phyloP scores from a whole-genome alignment of 2,888 invertebrate species.

The Eupithecia insigniata region DNA sequence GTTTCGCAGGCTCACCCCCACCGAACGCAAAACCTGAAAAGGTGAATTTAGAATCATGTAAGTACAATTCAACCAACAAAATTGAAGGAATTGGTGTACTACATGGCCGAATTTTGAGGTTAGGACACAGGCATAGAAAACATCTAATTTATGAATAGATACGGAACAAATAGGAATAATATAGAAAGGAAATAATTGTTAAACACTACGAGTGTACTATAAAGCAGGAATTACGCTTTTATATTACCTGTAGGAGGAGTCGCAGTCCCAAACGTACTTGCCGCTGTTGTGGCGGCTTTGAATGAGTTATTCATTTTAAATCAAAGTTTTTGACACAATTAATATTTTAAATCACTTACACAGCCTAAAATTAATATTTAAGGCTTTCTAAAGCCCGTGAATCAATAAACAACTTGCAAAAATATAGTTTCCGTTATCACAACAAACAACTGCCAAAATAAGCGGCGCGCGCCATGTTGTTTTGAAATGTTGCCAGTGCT shows the following conservation, averaged over 20 bases:
- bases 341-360: neutral
- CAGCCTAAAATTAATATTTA: neutral
- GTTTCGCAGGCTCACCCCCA: conserved; percentile 73
- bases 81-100: neutral
- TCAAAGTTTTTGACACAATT: neutral
- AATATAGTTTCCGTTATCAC: conserved; percentile 1
- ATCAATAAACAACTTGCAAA: neutral
- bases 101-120: neutral
- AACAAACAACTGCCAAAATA: conserved; percentile 14
- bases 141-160: neutral
- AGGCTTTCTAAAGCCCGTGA: neutral
- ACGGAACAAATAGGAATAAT: neutral
- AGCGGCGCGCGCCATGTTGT: conserved; percentile 4
- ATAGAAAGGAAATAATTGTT: neutral
- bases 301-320: conserved; percentile 68
- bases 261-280: conserved; percentile 66
- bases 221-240: neutral
- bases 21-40: conserved; percentile 69
- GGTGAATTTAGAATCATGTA: neutral
- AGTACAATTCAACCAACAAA: neutral
- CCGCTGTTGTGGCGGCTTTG: conserved; percentile 66
- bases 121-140: neutral
- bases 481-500: conserved; percentile 6
- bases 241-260: conserved; percentile 65
- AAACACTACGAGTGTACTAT: neutral